Base-by-base conservation (phyloP, 2,113 vertebrate genomes). In the Microtus pennsylvanicus region DNA sequence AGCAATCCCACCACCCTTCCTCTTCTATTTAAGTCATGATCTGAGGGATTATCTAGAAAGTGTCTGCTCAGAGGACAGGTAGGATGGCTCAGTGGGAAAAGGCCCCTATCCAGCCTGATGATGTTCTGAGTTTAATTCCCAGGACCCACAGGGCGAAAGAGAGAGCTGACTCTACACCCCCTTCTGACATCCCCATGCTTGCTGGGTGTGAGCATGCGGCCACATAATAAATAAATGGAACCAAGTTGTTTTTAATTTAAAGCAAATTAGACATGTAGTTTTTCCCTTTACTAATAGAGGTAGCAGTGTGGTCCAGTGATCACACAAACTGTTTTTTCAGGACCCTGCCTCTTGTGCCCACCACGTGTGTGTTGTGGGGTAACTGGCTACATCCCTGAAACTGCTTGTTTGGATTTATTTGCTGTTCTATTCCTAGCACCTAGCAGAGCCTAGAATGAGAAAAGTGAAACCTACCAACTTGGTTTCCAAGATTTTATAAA, bases 401-500 rank as follows among this genome's bases (percentile, higher is more conserved):
- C 42, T 91, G 12, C 52, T 96, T 78, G 58, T 94, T 90, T 61
- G 70, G 21, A 89, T 21, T 83, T 95, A n/a, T 45, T 96, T 42
- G 72, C 76, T 89, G 1, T 94, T 93, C 90, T 89, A 93, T 91
- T 81, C 42, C 75, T 35, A 87, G 95, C 24, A 76, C 55, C 42
- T 83, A 58, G 65, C 35, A 80, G 14, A 91, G 35, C 76, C 47
- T 93, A 86, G 89, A 87, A 72, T 93, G 90, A 92, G 33, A 89
- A 96, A 95, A 86, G 63, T 70, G 55, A 75, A 87, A 81, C 19
- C 52, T 80, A 21, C 35, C 26, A 91, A 87, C 89, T 70, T 90
- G n/a, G 92, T 91, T 93, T 91, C 67, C 30, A 89, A 22, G 58
- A 82, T 92, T 94, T 74, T 87, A 7, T 95, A 70, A 94, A 47